A percentile compares a stretch with the other conserved stretches of the same genome.
These are phyloP conservation scores for Epinotia brunnichana DNA, from an alignment of 2,888 invertebrate species.

Conservation along the genomic window DNA sequence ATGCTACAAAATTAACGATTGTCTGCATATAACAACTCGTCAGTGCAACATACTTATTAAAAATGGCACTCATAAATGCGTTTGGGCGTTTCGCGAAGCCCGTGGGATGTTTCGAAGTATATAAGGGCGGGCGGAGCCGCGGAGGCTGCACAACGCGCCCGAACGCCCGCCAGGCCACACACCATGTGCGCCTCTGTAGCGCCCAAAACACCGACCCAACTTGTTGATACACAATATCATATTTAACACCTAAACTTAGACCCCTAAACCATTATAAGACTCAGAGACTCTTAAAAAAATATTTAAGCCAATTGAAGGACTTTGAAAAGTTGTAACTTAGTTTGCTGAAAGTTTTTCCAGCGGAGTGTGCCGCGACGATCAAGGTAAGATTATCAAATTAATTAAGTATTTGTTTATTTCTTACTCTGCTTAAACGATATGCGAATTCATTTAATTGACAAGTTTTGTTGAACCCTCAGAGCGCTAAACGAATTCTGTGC, in stretches of 20 bases:
- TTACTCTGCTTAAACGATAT: slow-evolving; percentile 1
- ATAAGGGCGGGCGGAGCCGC: slow-evolving; percentile 34
- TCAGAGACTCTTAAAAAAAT: slow-evolving; percentile 1
- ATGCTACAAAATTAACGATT: too few species aligned
- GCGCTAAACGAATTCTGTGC: neutral
- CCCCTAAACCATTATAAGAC: neutral
- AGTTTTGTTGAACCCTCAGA: neutral
- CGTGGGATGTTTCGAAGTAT: slow-evolving; percentile 34
- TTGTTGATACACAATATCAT: slow-evolving; percentile 17
- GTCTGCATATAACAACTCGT: neutral
- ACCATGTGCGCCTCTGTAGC: slow-evolving; percentile 19
- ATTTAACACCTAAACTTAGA: neutral
- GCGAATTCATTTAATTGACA: slow-evolving; percentile 26
- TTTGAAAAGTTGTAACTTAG: slow-evolving; percentile 26
- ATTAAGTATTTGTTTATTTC: neutral
- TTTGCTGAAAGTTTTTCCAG: slow-evolving; percentile 15
- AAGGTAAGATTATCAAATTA: slow-evolving; percentile 26
- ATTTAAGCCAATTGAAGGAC: neutral
- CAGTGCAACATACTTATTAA: neutral
- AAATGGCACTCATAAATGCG: neutral
- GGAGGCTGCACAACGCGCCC: slow-evolving; percentile 35
- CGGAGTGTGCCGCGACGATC: neutral
- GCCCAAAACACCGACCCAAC: slow-evolving; percentile 8
- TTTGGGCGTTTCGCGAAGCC: slow-evolving; percentile 10
- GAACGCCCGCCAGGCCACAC: slow-evolving; percentile 15